Evolutionary conservation across 2,797 vertebrate species (phyloP).

Genomic region (Moxostoma hubbsi): DNA sequence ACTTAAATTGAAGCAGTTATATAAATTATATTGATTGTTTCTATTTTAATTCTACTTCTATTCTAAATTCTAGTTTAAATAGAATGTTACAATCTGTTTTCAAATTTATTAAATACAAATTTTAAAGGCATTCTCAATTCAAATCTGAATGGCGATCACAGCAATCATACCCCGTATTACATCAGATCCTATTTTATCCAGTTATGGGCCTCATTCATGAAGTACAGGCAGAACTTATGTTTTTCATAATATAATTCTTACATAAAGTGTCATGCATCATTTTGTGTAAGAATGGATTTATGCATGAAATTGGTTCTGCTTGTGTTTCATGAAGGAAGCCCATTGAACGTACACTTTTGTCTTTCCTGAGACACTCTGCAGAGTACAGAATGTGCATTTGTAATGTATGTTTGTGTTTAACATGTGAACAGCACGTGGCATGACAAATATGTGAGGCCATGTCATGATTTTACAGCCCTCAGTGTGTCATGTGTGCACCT

Average conservation of each 20-base stretch:
- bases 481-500: background rate
- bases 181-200: constrained; percentile 1
- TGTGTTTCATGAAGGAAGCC: background rate
- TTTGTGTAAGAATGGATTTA: background rate
- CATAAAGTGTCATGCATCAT: too few species aligned
- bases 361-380: background rate
- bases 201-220: background rate
- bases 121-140: background rate
- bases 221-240: background rate
- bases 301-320: constrained; percentile 15
- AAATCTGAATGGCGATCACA: background rate
- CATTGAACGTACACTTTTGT: background rate
- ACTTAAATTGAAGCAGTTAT: too few species aligned
- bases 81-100: too few species aligned
- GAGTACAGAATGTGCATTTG: background rate
- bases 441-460: background rate
- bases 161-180: background rate
- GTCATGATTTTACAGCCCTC: background rate
- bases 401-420: background rate
- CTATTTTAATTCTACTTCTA: too few species aligned
- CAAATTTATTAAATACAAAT: background rate
- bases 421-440: too few species aligned
- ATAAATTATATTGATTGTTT: too few species aligned
- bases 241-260: background rate
- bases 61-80: too few species aligned